These are phyloP conservation scores for Triplophysa yarkandensis DNA, from an alignment of 2,797 vertebrate species.

Conservation along the genomic window DNA sequence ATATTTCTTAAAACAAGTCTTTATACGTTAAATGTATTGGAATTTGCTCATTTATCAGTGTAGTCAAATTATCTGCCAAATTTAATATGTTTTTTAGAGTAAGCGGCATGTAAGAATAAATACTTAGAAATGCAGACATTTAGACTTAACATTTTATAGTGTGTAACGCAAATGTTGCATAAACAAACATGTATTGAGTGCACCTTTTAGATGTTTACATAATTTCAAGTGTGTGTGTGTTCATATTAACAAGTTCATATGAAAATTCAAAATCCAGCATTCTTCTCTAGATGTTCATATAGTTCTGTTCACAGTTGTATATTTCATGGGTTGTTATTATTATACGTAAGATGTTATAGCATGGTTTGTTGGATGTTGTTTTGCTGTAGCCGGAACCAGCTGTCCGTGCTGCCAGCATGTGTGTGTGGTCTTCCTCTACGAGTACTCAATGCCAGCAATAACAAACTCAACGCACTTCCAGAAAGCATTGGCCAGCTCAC, in stretches of 20 bases:
- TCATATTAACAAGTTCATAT: too few species aligned
- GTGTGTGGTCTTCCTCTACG: conserved; percentile 91
- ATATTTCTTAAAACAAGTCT: too few species aligned
- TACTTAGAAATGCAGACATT: too few species aligned
- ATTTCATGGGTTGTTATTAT: neutral
- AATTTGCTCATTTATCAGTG: too few species aligned
- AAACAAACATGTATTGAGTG: neutral
- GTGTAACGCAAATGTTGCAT: too few species aligned
- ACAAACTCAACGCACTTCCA: conserved; percentile 91
- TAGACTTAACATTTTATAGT: too few species aligned
- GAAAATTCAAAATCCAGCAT: neutral
- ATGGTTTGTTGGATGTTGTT: conserved; percentile 15
- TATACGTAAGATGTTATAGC: conserved; percentile 3
- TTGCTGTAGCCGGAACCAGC: conserved; percentile 88
- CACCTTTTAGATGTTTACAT: neutral
- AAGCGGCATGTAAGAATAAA: too few species aligned
- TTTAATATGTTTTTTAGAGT: too few species aligned
- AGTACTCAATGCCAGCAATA: conserved; percentile 96
- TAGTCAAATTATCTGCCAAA: too few species aligned
- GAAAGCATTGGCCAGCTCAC: conserved; percentile 90
- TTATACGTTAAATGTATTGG: too few species aligned
- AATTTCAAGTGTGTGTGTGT: neutral
- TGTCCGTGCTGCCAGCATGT: conserved; percentile 87
- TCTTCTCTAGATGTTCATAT: neutral
- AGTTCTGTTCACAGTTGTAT: neutral